phyloP scores from a whole-genome alignment of 1,140 invertebrate genomes.

The Eupristina koningsbergeri region DNA sequence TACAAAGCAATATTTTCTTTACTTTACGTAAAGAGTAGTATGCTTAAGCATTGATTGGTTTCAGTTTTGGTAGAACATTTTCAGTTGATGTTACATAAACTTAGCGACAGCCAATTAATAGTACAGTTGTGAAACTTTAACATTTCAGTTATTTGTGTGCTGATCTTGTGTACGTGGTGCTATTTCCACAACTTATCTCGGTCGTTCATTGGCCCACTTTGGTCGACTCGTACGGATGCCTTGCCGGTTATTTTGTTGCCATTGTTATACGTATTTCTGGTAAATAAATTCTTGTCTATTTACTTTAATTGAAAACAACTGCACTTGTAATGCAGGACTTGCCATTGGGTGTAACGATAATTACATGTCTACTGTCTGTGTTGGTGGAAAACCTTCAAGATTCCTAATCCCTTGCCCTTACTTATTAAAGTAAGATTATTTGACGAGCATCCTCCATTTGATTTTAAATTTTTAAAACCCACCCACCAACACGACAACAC shows the following conservation, averaged over 20 bases:
- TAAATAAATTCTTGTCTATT: conserved; percentile 51
- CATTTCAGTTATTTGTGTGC: conserved; percentile 79
- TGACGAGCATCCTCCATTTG: too few species aligned
- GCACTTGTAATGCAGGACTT: too few species aligned
- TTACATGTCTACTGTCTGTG: too few species aligned
- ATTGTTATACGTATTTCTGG: conserved; percentile 80
- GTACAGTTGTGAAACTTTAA: not conserved
- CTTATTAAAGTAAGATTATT: too few species aligned
- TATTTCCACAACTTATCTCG: conserved; percentile 87
- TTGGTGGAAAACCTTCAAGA: too few species aligned
- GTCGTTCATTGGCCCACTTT: conserved; percentile 81
- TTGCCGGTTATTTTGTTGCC: conserved; percentile 79
- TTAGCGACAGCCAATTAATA: not conserved
- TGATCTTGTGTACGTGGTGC: conserved; percentile 86
- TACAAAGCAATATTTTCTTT: conserved; percentile 19
- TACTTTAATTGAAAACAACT: too few species aligned
- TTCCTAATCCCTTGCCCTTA: too few species aligned
- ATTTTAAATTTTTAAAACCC: too few species aligned
- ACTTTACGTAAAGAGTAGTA: conserved; percentile 23
- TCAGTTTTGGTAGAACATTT: not conserved
- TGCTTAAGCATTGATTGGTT: conserved; percentile 25
- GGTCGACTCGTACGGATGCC: conserved; percentile 86
- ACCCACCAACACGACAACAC: too few species aligned
- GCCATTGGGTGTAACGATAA: too few species aligned
- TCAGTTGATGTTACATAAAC: not conserved